A percentile compares a stretch with the other conserved stretches of the same genome.
These are phyloP conservation scores for Lerema accius DNA, from an alignment of 1,140 invertebrate genomes.

Conservation along the genomic window DNA sequence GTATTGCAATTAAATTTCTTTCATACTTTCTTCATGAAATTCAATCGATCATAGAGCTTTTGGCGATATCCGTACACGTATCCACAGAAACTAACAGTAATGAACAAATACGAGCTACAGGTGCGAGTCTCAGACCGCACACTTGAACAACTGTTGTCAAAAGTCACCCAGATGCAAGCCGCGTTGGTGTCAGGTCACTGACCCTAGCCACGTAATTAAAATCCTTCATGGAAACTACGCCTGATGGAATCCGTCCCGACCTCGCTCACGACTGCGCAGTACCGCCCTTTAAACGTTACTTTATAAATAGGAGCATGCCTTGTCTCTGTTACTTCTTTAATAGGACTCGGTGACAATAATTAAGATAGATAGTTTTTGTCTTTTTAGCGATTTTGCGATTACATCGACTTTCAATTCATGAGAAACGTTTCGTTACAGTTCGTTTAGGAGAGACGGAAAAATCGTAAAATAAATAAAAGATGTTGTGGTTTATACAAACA, in stretches of 20 bases:
- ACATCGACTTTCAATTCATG: background rate
- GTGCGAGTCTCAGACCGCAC: background rate
- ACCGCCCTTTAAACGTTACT: slow-evolving; percentile 67
- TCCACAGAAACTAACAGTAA: background rate
- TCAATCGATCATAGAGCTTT: background rate
- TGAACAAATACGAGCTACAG: background rate
- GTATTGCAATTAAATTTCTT: too few relatives aligned
- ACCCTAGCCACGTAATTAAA: slow-evolving; percentile 77
- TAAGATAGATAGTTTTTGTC: slow-evolving; percentile 18
- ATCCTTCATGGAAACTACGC: slow-evolving; percentile 78
- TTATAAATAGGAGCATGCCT: slow-evolving; percentile 67
- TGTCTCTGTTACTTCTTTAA: slow-evolving; percentile 38
- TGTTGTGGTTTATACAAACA: too few relatives aligned
- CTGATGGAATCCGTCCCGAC: slow-evolving; percentile 76
- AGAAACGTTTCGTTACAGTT: too few relatives aligned
- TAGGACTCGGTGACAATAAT: slow-evolving; percentile 34
- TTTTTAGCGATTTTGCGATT: slow-evolving; percentile 13
- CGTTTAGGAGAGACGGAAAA: too few relatives aligned
- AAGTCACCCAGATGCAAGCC: slow-evolving; percentile 54
- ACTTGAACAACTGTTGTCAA: slow-evolving; percentile 43
- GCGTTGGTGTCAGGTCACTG: slow-evolving; percentile 52
- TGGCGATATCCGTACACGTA: background rate
- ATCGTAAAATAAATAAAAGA: too few relatives aligned
- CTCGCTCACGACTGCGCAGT: slow-evolving; percentile 61
- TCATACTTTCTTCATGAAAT: too few relatives aligned